Evolutionary conservation across 1,140 invertebrate species (phyloP), one percentile per base, ranked within the genome.

Genomic region (Eriocheir sinensis): DNA sequence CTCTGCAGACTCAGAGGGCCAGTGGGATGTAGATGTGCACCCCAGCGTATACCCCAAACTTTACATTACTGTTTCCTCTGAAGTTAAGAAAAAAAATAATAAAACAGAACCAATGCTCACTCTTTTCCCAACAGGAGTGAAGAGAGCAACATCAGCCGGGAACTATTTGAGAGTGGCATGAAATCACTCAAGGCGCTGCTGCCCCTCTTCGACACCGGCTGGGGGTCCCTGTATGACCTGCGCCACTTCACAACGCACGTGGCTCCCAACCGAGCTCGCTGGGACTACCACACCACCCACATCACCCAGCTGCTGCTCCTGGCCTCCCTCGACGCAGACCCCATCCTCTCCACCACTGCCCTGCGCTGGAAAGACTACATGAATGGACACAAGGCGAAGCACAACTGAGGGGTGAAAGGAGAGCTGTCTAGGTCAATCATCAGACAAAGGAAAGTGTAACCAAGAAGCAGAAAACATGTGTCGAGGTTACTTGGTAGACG

Each of bases 241-340:
- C 97, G 99, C 3, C 99, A 99, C 97, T 98, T 99, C 96, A 98
- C 98, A 0, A 97, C 97, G 83, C 98, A 98, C 38, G 97, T 98
- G 17, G 98, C 99, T 41, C 99, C 99, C 0, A 99, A 99, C 97
- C 97, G 98, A 32, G 98, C 98, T 0, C 96, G 98, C 95, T 99
- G 99, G 99, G 99, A 99, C 96, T 99, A 99, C 96, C 99, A 99
- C 97, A 98, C 99, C 8, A 99, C 99, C 17, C 99, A 99, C 96
- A 98, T 99, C 36, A 99, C 99, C 97, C 99, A 99, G 96, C 97
- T 99, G 41, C 97, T 99, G 90, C 97, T 99, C 81, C 97, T 99
- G 32, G 98, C 98, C 89, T 98, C 98, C 0, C 98, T 99, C 80
- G 95, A 96, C 38, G 53, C 86, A 17, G 98, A 99, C 95, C 98